Evolutionary conservation across 2,797 vertebrate genomes (phyloP), one percentile per base, ranked within the genome.

Genomic region (Micropoecilia bifurca): DNA sequence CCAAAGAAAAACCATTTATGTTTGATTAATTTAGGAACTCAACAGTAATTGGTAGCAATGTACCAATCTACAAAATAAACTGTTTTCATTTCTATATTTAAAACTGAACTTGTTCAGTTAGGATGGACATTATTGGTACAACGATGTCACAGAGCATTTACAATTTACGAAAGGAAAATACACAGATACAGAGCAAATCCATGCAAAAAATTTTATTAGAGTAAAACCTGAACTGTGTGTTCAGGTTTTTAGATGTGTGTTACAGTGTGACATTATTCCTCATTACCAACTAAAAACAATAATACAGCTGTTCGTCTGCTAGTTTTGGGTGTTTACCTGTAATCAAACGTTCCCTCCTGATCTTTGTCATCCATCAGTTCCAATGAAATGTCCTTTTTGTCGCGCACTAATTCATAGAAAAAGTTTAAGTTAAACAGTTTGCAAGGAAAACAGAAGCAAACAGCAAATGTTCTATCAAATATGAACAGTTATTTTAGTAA

Each of bases 281-380:
- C 18, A 68, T 41, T 41, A 68, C 1, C 33, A 68, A 22, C 20
- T 68, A 68, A 12, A 22, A 39, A 66, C 61, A 66, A 66, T 22
- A 39, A 45, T 2, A 28, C 22, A 71, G 41, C 66, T n/a, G 39
- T 14, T 55, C 20, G 3, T 47, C 1, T 68, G 41, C 59, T 18
- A 22, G 8, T n/a, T 50, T 59, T 1, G 39, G 30, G 36, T 46
- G 9, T 85, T 39, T 89, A 99, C 98, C 98, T 96, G 95, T 99
- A 99, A 93, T 99, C 98, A 77, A 99, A 99, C 0, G 98, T 97
- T 6, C 98, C 98, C 0, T 99, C 97, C 61, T 98, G 97, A 77
- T 99, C 97, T 72, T 97, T 98, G 86, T 98, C 97, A 91, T 99
- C 97, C 81, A 98, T 93, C 0, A 90, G 95, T 16, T 98, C 98